A percentile compares a stretch with the other conserved stretches of the same genome.
phyloP scores from a whole-genome alignment of 2,797 vertebrate species.

The Epinephelus awoara region DNA sequence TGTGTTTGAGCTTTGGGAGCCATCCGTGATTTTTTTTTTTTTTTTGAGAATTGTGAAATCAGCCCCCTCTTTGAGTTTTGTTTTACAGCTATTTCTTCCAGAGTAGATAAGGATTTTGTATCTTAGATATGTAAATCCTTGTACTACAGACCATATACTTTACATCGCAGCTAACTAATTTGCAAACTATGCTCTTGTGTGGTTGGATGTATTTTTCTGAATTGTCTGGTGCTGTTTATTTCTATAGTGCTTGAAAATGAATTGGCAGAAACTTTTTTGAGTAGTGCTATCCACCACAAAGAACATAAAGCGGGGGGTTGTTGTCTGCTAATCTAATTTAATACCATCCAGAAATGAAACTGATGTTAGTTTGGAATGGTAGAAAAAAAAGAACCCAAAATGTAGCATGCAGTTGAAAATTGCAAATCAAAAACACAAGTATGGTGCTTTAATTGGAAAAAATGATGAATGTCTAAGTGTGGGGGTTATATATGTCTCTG shows the following conservation, averaged over 20 bases:
- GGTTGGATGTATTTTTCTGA: too few relatives aligned
- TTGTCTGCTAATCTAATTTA: not conserved
- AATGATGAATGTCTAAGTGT: conserved; percentile 12
- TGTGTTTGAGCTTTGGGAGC: too few relatives aligned
- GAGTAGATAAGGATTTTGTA: too few relatives aligned
- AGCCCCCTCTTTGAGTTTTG: too few relatives aligned
- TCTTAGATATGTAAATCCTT: not conserved
- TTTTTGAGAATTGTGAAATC: too few relatives aligned
- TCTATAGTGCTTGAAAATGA: not conserved
- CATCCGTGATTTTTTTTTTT: too few relatives aligned
- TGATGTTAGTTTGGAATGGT: not conserved
- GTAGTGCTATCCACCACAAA: not conserved
- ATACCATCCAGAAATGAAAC: not conserved
- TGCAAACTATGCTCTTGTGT: not conserved
- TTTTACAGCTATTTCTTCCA: too few relatives aligned
- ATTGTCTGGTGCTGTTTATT: not conserved
- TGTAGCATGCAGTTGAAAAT: not conserved
- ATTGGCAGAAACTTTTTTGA: not conserved
- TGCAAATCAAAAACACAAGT: not conserved
- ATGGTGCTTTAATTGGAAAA: not conserved
- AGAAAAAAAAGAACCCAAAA: not conserved
- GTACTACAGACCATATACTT: not conserved
- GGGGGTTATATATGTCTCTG: conserved; percentile 36
- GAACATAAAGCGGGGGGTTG: not conserved
- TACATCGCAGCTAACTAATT: not conserved